Base-by-base conservation (phyloP, 2,113 vertebrate species). In the Rhizomys pruinosus region DNA sequence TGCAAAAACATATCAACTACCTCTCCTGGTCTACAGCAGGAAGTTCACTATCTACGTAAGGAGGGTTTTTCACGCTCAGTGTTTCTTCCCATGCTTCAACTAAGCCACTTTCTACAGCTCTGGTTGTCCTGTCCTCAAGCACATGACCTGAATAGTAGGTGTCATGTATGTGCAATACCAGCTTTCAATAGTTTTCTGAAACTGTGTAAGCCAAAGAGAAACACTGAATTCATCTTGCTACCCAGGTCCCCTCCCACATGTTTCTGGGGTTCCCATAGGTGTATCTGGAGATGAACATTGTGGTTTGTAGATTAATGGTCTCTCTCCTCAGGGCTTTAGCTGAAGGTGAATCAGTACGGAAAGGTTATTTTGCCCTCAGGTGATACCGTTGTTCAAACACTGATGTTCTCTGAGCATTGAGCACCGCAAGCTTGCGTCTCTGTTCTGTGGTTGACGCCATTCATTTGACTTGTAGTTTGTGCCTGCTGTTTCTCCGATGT, bases 261-360 rank as follows among this genome's bases (percentile, higher is more conserved):
- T 94, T 96, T 92, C 22, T 44, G 89, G 91, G 97, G 94, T 95
- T 96, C 97, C 96, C 84, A 72, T 94, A 84, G 97, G 96, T 97
- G 69, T 69, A 91, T 95, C 95, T 96, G 93, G 97, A 98, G 97
- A 91, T 11, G n/a, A 79, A 23, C 96, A 95, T 92, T 94, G 78
- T 94, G 78, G 90, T 91, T 1, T 9, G 27, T 95, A 52, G 84
- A 95, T 94, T 96, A 93, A 96, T 71, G 95, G 96, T 95, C 97
- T 97, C 94, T 94, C 95, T 97, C 92, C 64, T 96, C 95, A 96
- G 47, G 96, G 96, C 93, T 97, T 97, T 93, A 97, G 97, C 96
- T 94, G 47, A 97, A 97, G 98, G 97, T 97, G 97, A 97, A 96
- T 93, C 96, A 95, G 97, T 98, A 96, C 96, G 97, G 96, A 97